Evolutionary conservation across 2,888 invertebrate species (phyloP).

Genomic region (Ochropacha duplaris): DNA sequence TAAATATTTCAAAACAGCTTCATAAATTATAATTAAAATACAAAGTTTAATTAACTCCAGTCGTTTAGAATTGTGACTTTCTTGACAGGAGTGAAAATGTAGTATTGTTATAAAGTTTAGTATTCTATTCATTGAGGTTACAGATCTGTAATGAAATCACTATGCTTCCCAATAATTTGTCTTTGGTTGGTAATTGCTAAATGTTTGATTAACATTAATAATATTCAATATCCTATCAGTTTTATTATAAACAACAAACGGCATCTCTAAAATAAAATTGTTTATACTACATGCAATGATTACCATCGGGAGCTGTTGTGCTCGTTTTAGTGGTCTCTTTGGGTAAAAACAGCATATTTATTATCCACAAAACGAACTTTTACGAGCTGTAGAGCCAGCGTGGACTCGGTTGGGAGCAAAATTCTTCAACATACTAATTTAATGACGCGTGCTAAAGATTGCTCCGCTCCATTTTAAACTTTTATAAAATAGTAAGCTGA

Average conservation of each 20-base stretch:
- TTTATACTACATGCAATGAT: slow-evolving; percentile 25
- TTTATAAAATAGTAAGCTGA: slow-evolving; percentile 3
- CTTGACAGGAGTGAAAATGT: slow-evolving; percentile 19
- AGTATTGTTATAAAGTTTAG: slow-evolving; percentile 1
- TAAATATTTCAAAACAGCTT: slow-evolving; percentile 17
- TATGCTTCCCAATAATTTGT: not conserved
- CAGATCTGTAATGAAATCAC: not conserved
- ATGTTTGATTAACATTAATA: not conserved
- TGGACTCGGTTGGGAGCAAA: slow-evolving; percentile 28
- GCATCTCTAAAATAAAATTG: slow-evolving; percentile 14
- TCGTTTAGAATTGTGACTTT: slow-evolving; percentile 5
- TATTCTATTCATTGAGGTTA: not conserved
- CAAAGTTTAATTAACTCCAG: slow-evolving; percentile 22
- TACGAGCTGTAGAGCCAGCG: slow-evolving; percentile 37
- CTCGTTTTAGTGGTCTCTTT: slow-evolving; percentile 31
- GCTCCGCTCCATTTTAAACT: slow-evolving; percentile 18
- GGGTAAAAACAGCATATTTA: slow-evolving; percentile 38
- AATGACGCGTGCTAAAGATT: slow-evolving; percentile 27
- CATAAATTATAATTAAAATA: slow-evolving; percentile 22
- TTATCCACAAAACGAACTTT: slow-evolving; percentile 39
- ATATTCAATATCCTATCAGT: not conserved
- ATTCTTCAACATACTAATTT: slow-evolving; percentile 30
- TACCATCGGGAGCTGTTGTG: slow-evolving; percentile 25
- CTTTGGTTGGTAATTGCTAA: not conserved
- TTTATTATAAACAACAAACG: not conserved